These are phyloP conservation scores for Anoplophora glabripennis DNA, from an alignment of 1,140 invertebrate genomes.

Conservation along the genomic window DNA sequence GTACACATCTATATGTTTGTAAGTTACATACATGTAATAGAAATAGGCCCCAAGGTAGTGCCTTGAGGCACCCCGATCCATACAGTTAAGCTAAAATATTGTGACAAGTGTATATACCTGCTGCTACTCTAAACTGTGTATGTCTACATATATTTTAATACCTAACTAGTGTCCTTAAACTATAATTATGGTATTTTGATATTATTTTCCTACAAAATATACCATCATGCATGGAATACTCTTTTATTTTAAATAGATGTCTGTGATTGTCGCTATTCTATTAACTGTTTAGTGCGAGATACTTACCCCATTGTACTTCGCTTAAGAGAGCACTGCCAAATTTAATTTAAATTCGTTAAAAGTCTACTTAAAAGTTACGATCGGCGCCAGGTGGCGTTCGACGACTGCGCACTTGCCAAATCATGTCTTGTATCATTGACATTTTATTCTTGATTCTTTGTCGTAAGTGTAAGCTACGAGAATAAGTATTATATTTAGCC, in stretches of 20 bases:
- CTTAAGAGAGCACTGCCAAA: constrained; percentile 29
- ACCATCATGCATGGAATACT: constrained; percentile 6
- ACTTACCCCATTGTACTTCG: constrained; percentile 21
- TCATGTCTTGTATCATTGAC: constrained; percentile 7
- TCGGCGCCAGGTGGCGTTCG: not conserved
- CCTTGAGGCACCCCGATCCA: no score
- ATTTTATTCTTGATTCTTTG: constrained; percentile 23
- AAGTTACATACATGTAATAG: no score
- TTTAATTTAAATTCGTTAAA: constrained; percentile 11
- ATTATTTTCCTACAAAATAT: not conserved
- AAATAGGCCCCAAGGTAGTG: no score
- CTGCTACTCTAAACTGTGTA: no score
- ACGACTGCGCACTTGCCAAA: constrained; percentile 31
- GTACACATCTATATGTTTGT: no score
- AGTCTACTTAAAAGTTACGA: constrained; percentile 7
- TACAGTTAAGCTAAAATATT: no score
- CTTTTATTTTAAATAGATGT: constrained; percentile 21
- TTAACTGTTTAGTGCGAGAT: constrained; percentile 23
- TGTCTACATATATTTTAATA: no score
- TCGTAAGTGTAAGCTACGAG: constrained; percentile 18
- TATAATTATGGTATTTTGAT: no score
- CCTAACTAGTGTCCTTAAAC: no score
- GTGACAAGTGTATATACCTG: no score
- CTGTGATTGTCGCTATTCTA: constrained; percentile 27
- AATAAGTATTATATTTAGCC: constrained; percentile 33